Percentiles rank a stretch among this genome's conserved stretches.
Evolutionary conservation across 2,113 vertebrate species (phyloP).

Genomic region (Amphiprion ocellaris): DNA sequence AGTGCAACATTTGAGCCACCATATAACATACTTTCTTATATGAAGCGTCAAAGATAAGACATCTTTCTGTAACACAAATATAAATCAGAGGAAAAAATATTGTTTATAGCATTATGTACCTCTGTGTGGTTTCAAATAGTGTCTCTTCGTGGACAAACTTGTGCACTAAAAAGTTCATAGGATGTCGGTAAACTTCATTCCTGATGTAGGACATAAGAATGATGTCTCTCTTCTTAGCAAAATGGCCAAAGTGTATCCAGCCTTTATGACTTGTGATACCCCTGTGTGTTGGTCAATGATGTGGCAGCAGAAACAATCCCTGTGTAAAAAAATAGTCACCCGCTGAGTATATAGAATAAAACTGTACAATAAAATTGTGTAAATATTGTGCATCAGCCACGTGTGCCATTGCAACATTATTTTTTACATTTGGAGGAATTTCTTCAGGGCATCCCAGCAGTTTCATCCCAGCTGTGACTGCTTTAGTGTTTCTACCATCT

Average conservation of each 20-base stretch:
- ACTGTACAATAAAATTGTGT: too few relatives aligned
- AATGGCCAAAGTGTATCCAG: too few relatives aligned
- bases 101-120: not conserved
- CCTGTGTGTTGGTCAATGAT: too few relatives aligned
- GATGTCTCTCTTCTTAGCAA: too few relatives aligned
- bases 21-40: not conserved
- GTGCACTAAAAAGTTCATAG: too few relatives aligned
- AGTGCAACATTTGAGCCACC: not conserved
- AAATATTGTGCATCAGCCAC: not conserved
- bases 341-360: too few relatives aligned
- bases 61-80: not conserved
- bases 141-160: not conserved
- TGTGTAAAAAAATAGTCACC: too few relatives aligned
- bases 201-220: too few relatives aligned
- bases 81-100: not conserved
- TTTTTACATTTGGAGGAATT: conserved; percentile 26
- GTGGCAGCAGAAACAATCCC: too few relatives aligned
- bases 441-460: conserved; percentile 31
- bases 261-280: too few relatives aligned
- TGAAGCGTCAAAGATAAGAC: not conserved
- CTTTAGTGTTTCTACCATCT: conserved; percentile 23
- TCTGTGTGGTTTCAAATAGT: not conserved
- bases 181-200: too few relatives aligned
- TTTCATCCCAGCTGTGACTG: not conserved
- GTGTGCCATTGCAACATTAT: not conserved